Percentiles rank a stretch among this genome's conserved stretches.
Evolutionary conservation across 2,888 invertebrate genomes (phyloP).

Genomic region (Macropis europaea): DNA sequence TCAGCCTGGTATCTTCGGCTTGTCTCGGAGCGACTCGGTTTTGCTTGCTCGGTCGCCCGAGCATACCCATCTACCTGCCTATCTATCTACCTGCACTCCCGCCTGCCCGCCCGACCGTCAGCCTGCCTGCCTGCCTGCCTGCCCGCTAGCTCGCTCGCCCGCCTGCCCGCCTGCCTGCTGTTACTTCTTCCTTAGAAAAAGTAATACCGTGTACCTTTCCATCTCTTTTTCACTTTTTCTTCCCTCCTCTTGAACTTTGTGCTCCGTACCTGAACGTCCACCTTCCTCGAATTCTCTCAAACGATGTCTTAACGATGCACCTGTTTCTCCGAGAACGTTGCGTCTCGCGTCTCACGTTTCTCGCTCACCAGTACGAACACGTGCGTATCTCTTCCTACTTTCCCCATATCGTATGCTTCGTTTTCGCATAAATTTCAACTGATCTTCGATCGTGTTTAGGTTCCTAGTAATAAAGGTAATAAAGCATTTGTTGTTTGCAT

Average conservation of each 20-base stretch:
- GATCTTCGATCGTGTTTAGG: too few relatives aligned
- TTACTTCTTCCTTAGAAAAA: constrained; percentile 35
- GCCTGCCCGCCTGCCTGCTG: constrained; percentile 45
- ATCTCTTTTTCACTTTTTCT: not conserved
- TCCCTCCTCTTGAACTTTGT: not conserved
- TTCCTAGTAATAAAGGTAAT: too few relatives aligned
- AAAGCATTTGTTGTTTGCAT: too few relatives aligned
- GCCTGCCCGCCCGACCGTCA: constrained; percentile 7
- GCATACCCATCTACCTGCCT: not conserved
- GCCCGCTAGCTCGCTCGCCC: not conserved
- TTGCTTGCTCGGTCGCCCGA: not conserved
- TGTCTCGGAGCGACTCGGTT: not conserved
- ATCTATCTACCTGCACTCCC: not conserved
- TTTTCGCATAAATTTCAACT: too few relatives aligned
- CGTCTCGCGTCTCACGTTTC: too few relatives aligned
- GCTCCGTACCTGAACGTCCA: not conserved
- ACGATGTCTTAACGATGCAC: too few relatives aligned
- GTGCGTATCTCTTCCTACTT: too few relatives aligned
- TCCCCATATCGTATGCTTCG: too few relatives aligned
- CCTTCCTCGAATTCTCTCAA: not conserved
- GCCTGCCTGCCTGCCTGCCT: constrained; percentile 12
- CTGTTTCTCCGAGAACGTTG: too few relatives aligned
- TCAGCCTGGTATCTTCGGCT: too few relatives aligned
- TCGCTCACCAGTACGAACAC: too few relatives aligned
- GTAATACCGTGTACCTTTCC: constrained; percentile 8